Base-by-base conservation (phyloP, 2,888 invertebrate species). In the Luffia ferchaultella region DNA sequence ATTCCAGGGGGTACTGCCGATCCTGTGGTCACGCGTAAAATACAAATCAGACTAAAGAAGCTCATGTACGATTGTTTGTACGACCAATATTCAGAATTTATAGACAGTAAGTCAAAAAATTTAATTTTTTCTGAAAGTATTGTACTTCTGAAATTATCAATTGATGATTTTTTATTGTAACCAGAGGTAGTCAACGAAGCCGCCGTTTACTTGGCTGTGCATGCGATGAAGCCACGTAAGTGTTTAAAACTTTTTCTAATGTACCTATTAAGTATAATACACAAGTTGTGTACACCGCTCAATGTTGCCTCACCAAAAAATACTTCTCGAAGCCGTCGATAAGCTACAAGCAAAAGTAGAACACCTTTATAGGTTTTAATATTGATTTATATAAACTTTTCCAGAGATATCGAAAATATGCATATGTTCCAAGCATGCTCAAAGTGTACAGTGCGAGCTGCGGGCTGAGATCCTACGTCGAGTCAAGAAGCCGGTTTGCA, bases 381-480 rank as follows among this genome's bases (percentile, higher is more conserved):
- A n/a, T n/a, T n/a, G n/a, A n/a, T n/a, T n/a, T n/a, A n/a, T n/a
- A n/a, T n/a, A n/a, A n/a, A n/a, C n/a, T n/a, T n/a, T n/a, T n/a
- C n/a, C n/a, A n/a, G n/a, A n/a, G n/a, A n/a, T n/a, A n/a, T n/a
- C n/a, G n/a, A n/a, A n/a, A n/a, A n/a, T n/a, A n/a, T n/a, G n/a
- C n/a, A n/a, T n/a, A n/a, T n/a, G n/a, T n/a, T n/a, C n/a, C n/a
- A n/a, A n/a, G n/a, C n/a, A n/a, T n/a, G n/a, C 30, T 30, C 3
- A 30, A 12, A 3, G 5, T 56, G 75, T 79, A 9, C 80, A 82
- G 58, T 80, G 82, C 58, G 80, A 80, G 57, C 55, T 80, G 52
- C 76, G 79, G 76, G 78, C 78, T 45, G 79, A 78, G 60, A 76
- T 75, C 18, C 55, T 79, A 42, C 68, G 77, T 2, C 71, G 67